Base-by-base conservation (phyloP, 2,888 invertebrate species). In the Drosophila peninsularis region DNA sequence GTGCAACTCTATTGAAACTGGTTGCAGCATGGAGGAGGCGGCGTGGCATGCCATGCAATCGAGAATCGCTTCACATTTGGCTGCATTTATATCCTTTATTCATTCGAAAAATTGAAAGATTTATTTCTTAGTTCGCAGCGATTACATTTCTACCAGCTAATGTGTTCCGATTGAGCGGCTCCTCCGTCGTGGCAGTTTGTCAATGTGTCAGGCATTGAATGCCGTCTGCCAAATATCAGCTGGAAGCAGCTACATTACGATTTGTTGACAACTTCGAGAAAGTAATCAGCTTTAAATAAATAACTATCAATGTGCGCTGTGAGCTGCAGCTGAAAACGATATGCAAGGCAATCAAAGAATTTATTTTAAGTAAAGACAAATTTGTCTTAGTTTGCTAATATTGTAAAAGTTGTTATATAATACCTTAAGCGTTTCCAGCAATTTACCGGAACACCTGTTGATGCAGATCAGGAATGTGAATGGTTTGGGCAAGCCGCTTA, bases 41-140 rank as follows among this genome's bases (percentile, higher is more conserved):
- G 13, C 34, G 13, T 30, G 2, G 60, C 45, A 14, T 42, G 49
- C 17, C 41, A 17, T 88, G 78, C 74, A 80, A 80, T 69, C 60
- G 62, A 60, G 75, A 80, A 88, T 89, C 72, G 80, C 80, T 80
- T 75, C 65, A 85, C 88, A 85, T 88, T 88, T 75, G 75, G 75
- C 71, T 88, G 90, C 83, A 75, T 74, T 89, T 82, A 66, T 75
- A 55, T 37, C 62, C 57, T 74, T 71, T 82, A 88, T 77, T 90
- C 88, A 88, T 71, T 88, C 82, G 83, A 89, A 84, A 91, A 91
- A 91, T 90, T 84, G 91, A 90, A 89, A 89, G 91, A 90, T 91
- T 90, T 91, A 90, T 90, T 91, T 86, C 83, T 82, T 83, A 90
- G 86, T 89, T 88, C 75, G 58, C 67, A 74, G 63, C 72, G 89